Conservation (phyloP, 1,140 invertebrate genomes). For the Drosophila hydei region DNA sequence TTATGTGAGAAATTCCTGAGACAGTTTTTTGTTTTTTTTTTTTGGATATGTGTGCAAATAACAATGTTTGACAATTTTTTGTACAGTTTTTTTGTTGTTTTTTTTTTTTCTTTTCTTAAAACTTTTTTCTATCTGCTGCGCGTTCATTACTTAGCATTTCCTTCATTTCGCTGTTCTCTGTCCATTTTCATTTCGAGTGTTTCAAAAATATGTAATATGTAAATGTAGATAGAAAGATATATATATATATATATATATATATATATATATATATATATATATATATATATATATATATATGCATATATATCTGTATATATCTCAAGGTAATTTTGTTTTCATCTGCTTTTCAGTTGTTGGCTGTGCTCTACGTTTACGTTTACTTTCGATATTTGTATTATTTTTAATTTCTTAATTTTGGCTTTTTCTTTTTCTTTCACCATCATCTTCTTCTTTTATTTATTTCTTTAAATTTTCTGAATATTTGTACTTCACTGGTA, state of each 20-base stretch:
- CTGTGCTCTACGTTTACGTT: conserved; percentile 5
- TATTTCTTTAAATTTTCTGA: conserved; percentile 64
- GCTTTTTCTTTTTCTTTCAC: conserved; percentile 8
- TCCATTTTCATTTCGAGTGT: conserved; percentile 13
- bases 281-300: conserved; percentile 18
- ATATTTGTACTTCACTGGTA: conserved; percentile 83
- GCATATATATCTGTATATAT: conserved; percentile 9
- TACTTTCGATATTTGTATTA: conserved; percentile 22
- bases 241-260: conserved; percentile 16
- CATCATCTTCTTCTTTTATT: conserved; percentile 25
- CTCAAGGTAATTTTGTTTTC: no score
- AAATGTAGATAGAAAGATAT: conserved; percentile 19
- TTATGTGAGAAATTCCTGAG: conserved; percentile 79
- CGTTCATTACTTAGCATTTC: conserved; percentile 3
- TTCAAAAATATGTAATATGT: conserved; percentile 21
- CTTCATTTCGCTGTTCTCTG: not conserved
- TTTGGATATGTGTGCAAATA: conserved; percentile 73
- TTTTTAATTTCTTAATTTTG: not conserved
- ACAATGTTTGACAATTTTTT: conserved; percentile 43
- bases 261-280: conserved; percentile 14
- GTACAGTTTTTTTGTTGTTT: conserved; percentile 31
- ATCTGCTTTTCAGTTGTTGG: not conserved
- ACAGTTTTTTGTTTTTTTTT: conserved; percentile 30
- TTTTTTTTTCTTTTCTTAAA: conserved; percentile 3
- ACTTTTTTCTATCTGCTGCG: conserved; percentile 7